Conservation (phyloP, 2,113 vertebrate species). For the Mirounga angustirostris region DNA sequence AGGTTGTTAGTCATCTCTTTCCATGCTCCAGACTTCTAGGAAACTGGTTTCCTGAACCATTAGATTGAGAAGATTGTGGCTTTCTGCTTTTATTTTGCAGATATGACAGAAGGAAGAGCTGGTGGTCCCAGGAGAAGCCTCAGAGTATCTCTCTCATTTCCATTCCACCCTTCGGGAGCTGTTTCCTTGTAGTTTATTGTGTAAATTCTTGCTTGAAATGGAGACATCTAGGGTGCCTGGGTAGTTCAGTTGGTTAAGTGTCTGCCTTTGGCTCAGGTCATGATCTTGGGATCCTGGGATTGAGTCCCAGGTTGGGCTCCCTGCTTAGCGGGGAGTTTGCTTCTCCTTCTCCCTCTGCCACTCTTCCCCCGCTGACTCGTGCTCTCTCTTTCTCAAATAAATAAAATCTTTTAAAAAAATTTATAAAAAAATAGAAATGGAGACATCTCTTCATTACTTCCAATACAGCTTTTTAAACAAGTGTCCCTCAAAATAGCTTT, state of each 20-base stretch:
- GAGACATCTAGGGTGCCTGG: background rate
- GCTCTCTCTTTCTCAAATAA: too few relatives aligned
- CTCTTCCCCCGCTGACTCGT: too few relatives aligned
- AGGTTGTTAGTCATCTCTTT: background rate
- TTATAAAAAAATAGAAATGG: too few relatives aligned
- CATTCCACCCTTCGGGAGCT: background rate
- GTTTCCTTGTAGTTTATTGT: background rate
- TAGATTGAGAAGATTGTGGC: background rate
- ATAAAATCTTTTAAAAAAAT: too few relatives aligned
- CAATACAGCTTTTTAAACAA: background rate
- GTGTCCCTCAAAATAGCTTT: background rate
- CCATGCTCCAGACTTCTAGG: background rate
- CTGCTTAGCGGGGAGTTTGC: too few relatives aligned
- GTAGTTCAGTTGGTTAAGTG: too few relatives aligned
- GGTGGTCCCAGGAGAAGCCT: background rate
- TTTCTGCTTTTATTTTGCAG: background rate
- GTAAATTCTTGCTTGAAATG: background rate
- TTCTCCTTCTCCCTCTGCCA: too few relatives aligned
- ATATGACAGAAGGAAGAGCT: background rate
- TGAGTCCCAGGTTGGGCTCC: too few relatives aligned
- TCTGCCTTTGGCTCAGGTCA: too few relatives aligned
- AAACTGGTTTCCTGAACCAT: background rate
- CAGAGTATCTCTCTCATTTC: background rate
- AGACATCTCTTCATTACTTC: background rate
- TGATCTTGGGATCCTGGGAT: too few relatives aligned